These are phyloP conservation scores for Nesidiocoris tenuis DNA, from an alignment of 2,888 invertebrate species.

Conservation along the genomic window DNA sequence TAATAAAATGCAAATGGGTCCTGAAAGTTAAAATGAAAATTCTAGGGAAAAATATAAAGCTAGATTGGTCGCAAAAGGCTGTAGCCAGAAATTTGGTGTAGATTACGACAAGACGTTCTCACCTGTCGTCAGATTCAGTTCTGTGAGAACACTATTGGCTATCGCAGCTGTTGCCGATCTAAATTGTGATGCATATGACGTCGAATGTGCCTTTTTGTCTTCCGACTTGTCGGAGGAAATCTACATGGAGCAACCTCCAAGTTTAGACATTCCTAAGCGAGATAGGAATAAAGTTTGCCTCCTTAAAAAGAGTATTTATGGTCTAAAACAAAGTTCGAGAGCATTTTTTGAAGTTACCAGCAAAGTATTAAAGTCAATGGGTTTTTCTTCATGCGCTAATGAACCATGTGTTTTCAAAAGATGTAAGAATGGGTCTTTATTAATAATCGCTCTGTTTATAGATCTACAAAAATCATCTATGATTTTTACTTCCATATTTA, in stretches of 20 bases:
- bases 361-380: background rate
- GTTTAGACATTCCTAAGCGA: constrained; percentile 52
- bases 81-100: too few relatives aligned
- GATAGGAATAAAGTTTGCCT: too few relatives aligned
- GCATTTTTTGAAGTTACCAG: constrained; percentile 47
- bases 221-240: too few relatives aligned
- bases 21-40: background rate
- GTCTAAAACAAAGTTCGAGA: too few relatives aligned
- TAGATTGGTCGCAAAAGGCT: background rate
- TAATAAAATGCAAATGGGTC: background rate
- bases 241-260: too few relatives aligned
- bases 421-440: background rate
- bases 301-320: too few relatives aligned
- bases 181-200: background rate
- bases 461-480: too few relatives aligned
- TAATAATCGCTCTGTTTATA: background rate
- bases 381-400: background rate
- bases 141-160: background rate
- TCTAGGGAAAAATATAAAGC: background rate
- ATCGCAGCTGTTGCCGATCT: background rate
- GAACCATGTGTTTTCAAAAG: background rate
- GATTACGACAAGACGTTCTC: background rate
- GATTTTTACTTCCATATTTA: too few relatives aligned
- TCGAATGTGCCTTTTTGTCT: constrained; percentile 52
- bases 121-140: constrained; percentile 41